Base-by-base conservation (phyloP, 2,888 invertebrate genomes). In the Piscicola geometra region DNA sequence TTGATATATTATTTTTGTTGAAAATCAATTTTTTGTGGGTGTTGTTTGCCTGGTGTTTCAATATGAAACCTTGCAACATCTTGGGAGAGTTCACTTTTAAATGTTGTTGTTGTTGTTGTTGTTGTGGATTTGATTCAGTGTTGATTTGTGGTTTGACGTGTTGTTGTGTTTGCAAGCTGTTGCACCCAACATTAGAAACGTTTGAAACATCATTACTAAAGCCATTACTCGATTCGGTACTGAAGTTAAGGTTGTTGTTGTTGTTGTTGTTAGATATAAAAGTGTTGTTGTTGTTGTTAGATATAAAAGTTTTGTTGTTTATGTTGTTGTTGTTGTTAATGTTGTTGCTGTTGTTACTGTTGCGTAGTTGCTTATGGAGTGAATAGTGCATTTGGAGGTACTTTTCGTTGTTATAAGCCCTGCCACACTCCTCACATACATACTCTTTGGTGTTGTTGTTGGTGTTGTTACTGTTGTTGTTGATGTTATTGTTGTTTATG, bases 381-480 rank as follows among this genome's bases (percentile, higher is more conserved):
- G 78, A 73, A 18, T 76, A 41, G 68, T 79, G 79, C 79, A 79
- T 79, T 35, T 76, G 76, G 69, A 79, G 75, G 73, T 79, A 79
- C 41, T 79, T 79, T 70, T 79, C 79, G 70, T 76, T 79, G n/a
- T 71, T 71, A 64, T 78, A 80, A 33, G 68, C 72, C 71, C 78
- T 79, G 18, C 73, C 76, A 36, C 79, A 79, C 21, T 50, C 25
- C 33, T 73, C 25, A 56, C 73, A 73, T 9, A 52, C 52, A 25
- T 50, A 64, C 5, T 30, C 56, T 25, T 73, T 64, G n/a, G 3
- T 32, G 28, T n/a, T 30, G 67, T 67, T 67, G 67, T 32, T 67
- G 21, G 9, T 56, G 60, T 56, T 56, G n/a, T 18, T 25, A 5
- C n/a, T 21, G 60, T 25, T 56, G 21, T 25, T 25, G n/a, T 5